Percentiles rank a stretch among this genome's conserved stretches.
phyloP scores from a whole-genome alignment of 2,113 vertebrate genomes.

The Gadus chalcogrammus region DNA sequence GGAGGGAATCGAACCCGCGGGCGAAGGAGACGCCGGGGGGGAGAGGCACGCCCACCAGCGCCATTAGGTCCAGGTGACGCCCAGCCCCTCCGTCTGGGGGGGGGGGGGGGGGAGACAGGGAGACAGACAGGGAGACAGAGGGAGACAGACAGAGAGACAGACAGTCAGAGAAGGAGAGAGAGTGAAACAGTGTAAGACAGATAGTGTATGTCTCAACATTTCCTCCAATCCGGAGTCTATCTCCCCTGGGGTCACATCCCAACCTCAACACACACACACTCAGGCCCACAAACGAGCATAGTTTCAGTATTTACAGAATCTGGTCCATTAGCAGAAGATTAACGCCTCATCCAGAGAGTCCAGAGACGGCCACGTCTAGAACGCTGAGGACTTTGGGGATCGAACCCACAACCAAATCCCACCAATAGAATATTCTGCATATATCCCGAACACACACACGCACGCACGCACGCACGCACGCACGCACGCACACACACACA shows the following conservation, averaged over 20 bases:
- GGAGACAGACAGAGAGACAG: too few species aligned
- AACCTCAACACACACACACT: conserved; percentile 28
- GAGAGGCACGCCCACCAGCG: conserved; percentile 90
- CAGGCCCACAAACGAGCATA: conserved; percentile 10
- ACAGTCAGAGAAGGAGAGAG: too few species aligned
- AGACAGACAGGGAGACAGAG: not conserved
- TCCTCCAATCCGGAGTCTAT: conserved; percentile 14
- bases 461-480: conserved; percentile 4
- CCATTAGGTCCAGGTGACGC: conserved; percentile 83
- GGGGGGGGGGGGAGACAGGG: not conserved
- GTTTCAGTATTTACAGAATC: too few species aligned
- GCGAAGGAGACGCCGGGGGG: conserved; percentile 89
- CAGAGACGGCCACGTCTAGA: too few species aligned
- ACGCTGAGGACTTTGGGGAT: too few species aligned
- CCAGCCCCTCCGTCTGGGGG: conserved; percentile 74
- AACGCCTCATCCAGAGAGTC: too few species aligned
- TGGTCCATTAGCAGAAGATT: too few species aligned
- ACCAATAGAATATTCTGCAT: not conserved
- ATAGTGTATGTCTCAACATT: conserved; percentile 34
- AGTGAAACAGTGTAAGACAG: not conserved
- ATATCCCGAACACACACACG: not conserved
- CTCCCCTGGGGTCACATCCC: conserved; percentile 38
- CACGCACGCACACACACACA: conserved; percentile 5
- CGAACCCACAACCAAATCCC: too few species aligned
- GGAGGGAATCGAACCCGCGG: conserved; percentile 84